A percentile compares a stretch with the other conserved stretches of the same genome.
phyloP scores from a whole-genome alignment of 1,140 invertebrate species.

The Brachionus asplanchnoidis region DNA sequence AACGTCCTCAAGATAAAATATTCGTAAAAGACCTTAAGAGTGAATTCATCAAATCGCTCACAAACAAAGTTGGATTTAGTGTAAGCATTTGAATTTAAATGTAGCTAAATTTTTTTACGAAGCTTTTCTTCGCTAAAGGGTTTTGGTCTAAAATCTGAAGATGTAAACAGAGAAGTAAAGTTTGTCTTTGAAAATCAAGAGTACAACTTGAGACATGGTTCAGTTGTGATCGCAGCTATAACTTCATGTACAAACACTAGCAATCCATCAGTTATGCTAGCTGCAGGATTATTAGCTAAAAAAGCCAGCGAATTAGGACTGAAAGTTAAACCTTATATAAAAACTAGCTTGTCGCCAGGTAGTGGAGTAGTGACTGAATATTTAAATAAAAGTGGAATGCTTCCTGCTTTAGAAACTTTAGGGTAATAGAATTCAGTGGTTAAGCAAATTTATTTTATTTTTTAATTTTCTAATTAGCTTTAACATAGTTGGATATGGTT shows the following conservation, averaged over 20 bases:
- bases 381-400: constrained; percentile 77
- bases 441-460: neutral
- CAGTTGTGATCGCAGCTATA: constrained; percentile 92
- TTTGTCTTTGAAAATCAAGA: constrained; percentile 76
- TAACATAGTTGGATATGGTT: constrained; percentile 87
- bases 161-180: constrained; percentile 64
- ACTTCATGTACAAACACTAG: constrained; percentile 96
- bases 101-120: neutral
- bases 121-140: constrained; percentile 59
- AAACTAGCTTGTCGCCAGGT: constrained; percentile 90
- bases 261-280: constrained; percentile 92
- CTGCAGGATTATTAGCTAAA: constrained; percentile 77
- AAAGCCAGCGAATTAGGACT: constrained; percentile 88
- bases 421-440: constrained; percentile 59
- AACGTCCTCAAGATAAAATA: constrained; percentile 90
- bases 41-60: constrained; percentile 79
- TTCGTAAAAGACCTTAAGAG: constrained; percentile 79
- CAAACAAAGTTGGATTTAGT: constrained; percentile 91
- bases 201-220: constrained; percentile 81
- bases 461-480: constrained; percentile 60
- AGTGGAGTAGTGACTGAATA: constrained; percentile 97
- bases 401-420: constrained; percentile 74
- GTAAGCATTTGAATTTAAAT: constrained; percentile 44
- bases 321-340: constrained; percentile 82
- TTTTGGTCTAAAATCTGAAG: constrained; percentile 71